These are phyloP conservation scores for Muntiacus muntjak DNA, from an alignment of 2,113 vertebrate genomes.

Conservation along the genomic window DNA sequence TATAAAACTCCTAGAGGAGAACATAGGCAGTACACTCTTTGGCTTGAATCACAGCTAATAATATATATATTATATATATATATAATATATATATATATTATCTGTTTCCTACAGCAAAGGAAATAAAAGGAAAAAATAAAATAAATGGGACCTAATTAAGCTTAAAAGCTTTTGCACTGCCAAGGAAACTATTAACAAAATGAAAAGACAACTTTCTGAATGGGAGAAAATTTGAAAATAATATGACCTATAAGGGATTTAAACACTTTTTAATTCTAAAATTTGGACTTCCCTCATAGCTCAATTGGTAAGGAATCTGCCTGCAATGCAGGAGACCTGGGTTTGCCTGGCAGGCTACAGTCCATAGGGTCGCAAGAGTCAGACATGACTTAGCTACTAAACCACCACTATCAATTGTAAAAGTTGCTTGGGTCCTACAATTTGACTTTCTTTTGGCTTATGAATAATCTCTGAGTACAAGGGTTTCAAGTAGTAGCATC, in stretches of 20 bases:
- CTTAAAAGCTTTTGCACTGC: background rate
- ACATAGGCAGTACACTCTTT: background rate
- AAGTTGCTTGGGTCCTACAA: background rate
- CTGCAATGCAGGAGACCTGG: background rate
- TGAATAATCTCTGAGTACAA: background rate
- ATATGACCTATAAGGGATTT: background rate
- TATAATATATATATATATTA: background rate
- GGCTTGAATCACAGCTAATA: background rate
- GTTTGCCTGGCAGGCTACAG: background rate
- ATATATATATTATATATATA: background rate
- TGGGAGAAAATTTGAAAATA: background rate
- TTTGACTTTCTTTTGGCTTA: background rate
- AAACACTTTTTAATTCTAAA: background rate
- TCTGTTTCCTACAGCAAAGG: background rate
- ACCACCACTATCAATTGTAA: background rate
- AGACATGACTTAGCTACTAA: background rate
- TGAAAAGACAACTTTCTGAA: background rate
- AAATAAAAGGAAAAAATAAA: background rate
- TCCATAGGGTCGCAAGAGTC: background rate
- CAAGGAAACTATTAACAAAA: background rate
- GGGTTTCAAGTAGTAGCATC: background rate
- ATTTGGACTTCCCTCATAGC: background rate
- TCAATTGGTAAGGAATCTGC: background rate
- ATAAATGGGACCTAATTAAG: background rate
- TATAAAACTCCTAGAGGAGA: background rate